These are phyloP conservation scores for Pseudomyrmex flavicornis DNA, from an alignment of 1,140 invertebrate species.

Conservation along the genomic window DNA sequence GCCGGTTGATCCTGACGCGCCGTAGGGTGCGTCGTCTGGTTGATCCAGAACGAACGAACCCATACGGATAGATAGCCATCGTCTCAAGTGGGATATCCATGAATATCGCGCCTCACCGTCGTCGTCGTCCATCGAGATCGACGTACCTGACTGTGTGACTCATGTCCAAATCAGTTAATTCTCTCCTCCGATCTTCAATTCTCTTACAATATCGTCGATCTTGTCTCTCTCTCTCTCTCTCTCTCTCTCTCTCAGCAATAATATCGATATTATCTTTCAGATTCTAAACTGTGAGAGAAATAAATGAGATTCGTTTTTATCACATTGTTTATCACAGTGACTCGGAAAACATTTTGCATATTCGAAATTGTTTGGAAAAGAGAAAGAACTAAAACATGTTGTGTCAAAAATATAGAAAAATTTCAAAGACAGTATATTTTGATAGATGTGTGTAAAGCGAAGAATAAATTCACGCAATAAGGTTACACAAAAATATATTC, in stretches of 20 bases:
- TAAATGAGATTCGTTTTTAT: no score
- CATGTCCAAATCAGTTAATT: conserved; percentile 60
- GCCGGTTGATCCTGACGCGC: conserved; percentile 50
- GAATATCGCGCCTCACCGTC: conserved; percentile 31
- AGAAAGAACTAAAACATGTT: not conserved
- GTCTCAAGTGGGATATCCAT: conserved; percentile 29
- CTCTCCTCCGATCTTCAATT: not conserved
- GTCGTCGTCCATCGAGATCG: conserved; percentile 58
- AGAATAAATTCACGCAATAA: conserved; percentile 1
- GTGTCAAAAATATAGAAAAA: conserved; percentile 14
- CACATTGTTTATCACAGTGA: no score
- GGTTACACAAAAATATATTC: conserved; percentile 16
- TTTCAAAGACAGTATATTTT: not conserved
- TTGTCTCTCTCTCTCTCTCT: conserved; percentile 20
- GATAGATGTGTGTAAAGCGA: conserved; percentile 10
- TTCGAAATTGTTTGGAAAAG: not conserved
- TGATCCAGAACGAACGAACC: conserved; percentile 52
- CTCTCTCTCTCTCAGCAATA: conserved; percentile 12
- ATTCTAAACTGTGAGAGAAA: no score
- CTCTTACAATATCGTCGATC: not conserved
- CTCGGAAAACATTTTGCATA: no score
- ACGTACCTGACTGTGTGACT: conserved; percentile 64
- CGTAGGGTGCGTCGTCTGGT: conserved; percentile 50
- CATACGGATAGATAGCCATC: conserved; percentile 62
- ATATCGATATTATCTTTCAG: no score